phyloP scores from a whole-genome alignment of 1,140 invertebrate species.

The Eufriesea mexicana region DNA sequence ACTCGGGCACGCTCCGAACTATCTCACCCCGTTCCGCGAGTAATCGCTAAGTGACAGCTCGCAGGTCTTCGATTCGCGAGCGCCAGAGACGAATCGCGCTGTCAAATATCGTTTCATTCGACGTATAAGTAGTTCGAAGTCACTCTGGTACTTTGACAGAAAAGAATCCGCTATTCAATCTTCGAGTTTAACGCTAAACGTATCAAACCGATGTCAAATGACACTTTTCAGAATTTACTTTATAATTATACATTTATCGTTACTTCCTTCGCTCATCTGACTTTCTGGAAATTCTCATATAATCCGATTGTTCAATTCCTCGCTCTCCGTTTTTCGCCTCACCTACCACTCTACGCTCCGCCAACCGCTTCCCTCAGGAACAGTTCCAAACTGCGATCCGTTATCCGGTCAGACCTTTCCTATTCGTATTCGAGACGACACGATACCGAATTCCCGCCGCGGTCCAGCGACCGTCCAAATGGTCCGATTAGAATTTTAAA shows the following conservation, averaged over 20 bases:
- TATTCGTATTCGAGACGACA: not conserved
- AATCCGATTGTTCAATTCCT: no score
- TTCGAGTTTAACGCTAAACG: no score
- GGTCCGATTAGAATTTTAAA: slow-evolving; percentile 56
- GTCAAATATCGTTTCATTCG: no score
- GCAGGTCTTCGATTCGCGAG: not conserved
- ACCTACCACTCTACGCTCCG: not conserved
- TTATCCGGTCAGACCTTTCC: not conserved
- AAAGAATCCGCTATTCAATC: no score
- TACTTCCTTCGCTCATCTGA: no score
- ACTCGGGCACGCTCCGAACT: not conserved
- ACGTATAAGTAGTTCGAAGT: no score
- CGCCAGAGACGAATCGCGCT: no score
- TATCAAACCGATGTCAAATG: no score
- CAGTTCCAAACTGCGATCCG: not conserved
- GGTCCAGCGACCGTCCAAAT: slow-evolving; percentile 9
- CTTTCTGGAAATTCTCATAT: not conserved
- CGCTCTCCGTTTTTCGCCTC: not conserved
- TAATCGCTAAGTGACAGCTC: not conserved
- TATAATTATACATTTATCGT: no score
- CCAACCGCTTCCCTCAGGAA: not conserved
- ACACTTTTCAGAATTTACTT: no score
- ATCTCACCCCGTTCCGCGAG: not conserved
- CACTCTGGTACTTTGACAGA: no score
- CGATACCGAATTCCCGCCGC: slow-evolving; percentile 7